A percentile compares a stretch with the other conserved stretches of the same genome.
Evolutionary conservation across 1,140 invertebrate species (phyloP).

Genomic region (Goniozus legneri): DNA sequence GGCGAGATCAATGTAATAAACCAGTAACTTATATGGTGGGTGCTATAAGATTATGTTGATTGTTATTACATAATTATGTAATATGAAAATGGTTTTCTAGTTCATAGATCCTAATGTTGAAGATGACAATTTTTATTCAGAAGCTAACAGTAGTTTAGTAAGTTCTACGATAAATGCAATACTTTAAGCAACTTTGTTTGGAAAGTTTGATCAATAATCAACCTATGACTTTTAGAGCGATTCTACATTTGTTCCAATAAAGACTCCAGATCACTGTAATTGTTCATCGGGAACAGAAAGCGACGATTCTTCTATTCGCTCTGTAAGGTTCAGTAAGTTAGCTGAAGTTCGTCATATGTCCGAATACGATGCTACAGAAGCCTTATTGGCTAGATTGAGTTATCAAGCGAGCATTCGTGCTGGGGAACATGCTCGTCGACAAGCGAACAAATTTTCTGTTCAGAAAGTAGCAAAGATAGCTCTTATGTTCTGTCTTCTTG

Average conservation of each 20-base stretch:
- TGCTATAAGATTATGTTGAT: slow-evolving; percentile 1
- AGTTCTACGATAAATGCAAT: no score
- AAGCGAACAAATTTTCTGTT: slow-evolving; percentile 68
- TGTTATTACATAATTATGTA: not conserved
- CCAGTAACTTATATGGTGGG: slow-evolving; percentile 64
- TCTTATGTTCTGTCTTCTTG: slow-evolving; percentile 74
- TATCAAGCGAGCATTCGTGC: slow-evolving; percentile 77
- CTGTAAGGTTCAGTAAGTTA: slow-evolving; percentile 79
- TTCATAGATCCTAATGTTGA: slow-evolving; percentile 66
- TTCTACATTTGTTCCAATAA: slow-evolving; percentile 79
- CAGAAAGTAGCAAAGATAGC: slow-evolving; percentile 71
- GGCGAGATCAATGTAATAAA: slow-evolving; percentile 72
- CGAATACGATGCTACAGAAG: slow-evolving; percentile 78
- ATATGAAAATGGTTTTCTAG: slow-evolving; percentile 34
- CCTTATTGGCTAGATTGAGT: slow-evolving; percentile 77
- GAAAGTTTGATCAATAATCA: no score
- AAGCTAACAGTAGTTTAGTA: slow-evolving; percentile 59
- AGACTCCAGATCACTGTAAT: slow-evolving; percentile 65
- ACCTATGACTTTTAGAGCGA: slow-evolving; percentile 72
- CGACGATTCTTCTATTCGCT: slow-evolving; percentile 73
- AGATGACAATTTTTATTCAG: slow-evolving; percentile 65
- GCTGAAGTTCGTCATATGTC: slow-evolving; percentile 82
- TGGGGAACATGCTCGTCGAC: slow-evolving; percentile 63
- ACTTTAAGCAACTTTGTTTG: no score
- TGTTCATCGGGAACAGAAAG: slow-evolving; percentile 76